These are phyloP conservation scores for Bettongia penicillata DNA, from an alignment of 2,113 vertebrate species.

Conservation along the genomic window DNA sequence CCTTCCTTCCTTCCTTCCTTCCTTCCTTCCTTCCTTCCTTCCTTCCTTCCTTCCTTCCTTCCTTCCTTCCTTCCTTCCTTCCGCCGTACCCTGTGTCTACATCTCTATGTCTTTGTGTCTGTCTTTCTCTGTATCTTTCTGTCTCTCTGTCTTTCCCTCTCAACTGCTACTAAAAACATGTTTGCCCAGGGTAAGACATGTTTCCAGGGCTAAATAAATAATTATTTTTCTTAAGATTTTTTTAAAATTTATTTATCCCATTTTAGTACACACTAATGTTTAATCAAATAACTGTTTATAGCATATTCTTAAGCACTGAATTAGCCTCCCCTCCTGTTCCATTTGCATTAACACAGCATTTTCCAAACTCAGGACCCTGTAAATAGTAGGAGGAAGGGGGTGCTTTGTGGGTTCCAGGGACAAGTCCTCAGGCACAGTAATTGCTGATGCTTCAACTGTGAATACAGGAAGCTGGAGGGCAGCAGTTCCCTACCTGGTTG, in stretches of 20 bases:
- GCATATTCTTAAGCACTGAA: constrained; percentile 43
- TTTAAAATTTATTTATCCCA: constrained; percentile 1
- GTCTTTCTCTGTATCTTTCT: background rate
- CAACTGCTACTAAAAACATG: constrained; percentile 55
- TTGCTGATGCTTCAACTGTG: background rate
- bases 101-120: background rate
- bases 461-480: constrained; percentile 39
- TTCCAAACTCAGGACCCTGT: background rate
- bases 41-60: too few relatives aligned
- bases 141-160: background rate
- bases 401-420: background rate
- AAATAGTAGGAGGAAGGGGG: background rate
- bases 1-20: too few relatives aligned
- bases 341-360: background rate
- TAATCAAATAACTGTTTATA: constrained; percentile 42
- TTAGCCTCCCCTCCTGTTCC: background rate
- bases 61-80: too few relatives aligned
- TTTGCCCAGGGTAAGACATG: constrained; percentile 30
- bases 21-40: too few relatives aligned
- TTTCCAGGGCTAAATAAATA: constrained; percentile 54
- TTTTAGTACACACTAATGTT: constrained; percentile 56
- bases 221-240: constrained; percentile 35
- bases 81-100: too few relatives aligned
- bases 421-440: background rate
- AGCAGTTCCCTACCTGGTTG: constrained; percentile 29